Conservation (phyloP, 1,140 invertebrate species). For the Reticulitermes speratus region DNA sequence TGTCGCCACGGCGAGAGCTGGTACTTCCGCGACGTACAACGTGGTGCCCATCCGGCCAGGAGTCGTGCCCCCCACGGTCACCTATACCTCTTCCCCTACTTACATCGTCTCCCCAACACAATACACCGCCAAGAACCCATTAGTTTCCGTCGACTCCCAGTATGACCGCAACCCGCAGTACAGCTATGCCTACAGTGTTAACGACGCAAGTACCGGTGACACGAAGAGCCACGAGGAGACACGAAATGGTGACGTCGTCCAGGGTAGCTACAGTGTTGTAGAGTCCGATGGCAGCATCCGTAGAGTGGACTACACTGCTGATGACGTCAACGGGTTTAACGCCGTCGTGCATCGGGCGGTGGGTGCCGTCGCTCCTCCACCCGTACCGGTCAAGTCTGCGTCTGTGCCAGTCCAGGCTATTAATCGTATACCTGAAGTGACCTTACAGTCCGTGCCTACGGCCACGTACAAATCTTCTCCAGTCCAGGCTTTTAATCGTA, state of each 20-base stretch:
- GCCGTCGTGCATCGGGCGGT: slow-evolving; percentile 37
- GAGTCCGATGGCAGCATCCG: slow-evolving; percentile 25
- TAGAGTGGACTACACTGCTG: slow-evolving; percentile 35
- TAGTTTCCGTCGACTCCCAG: background rate
- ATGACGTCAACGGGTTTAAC: slow-evolving; percentile 37
- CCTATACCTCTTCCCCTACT: background rate
- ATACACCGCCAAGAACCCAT: background rate
- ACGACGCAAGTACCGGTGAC: slow-evolving; percentile 34
- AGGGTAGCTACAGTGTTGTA: slow-evolving; percentile 46
- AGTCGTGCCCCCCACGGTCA: background rate
- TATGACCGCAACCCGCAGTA: slow-evolving; percentile 40
- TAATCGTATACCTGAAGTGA: too few species aligned
- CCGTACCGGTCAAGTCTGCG: background rate
- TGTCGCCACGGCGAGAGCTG: background rate
- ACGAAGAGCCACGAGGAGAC: slow-evolving; percentile 28
- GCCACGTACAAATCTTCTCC: too few species aligned
- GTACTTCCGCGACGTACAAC: background rate
- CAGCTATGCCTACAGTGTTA: slow-evolving; percentile 39
- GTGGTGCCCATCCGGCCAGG: background rate
- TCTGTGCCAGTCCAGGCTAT: too few species aligned
- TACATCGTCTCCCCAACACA: background rate
- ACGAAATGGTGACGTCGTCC: slow-evolving; percentile 17
- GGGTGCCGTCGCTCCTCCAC: background rate
- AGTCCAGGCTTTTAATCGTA: too few species aligned
- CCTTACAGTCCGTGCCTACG: too few species aligned